Evolutionary conservation across 2,888 invertebrate species (phyloP), one percentile per base, ranked within the genome.

Genomic region (Lithophane leautieri): DNA sequence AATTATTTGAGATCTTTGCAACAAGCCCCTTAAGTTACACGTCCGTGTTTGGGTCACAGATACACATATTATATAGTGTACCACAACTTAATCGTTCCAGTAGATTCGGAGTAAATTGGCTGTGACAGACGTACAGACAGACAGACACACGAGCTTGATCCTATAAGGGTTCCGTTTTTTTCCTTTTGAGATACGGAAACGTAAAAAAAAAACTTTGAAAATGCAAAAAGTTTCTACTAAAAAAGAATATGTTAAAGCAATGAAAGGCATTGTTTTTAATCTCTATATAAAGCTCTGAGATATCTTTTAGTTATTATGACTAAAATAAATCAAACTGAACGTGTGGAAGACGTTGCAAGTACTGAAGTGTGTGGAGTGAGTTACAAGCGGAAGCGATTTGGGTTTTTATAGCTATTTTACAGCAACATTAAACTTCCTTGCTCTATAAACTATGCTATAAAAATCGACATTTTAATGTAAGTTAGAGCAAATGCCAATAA

Each of bases 241-340:
- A 61, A 47, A 54, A 54, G 9, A 34, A 56, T 70, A 70, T 65
- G 25, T 56, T n/a, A 25, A 54, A 50, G 34, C 70, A 70, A 77
- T 40, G 50, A 71, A 81, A 79, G 68, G 74, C 80, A 65, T 83
- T 76, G 72, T 76, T 81, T 73, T 83, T 86, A 79, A 83, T 83
- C 81, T 80, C 52, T 86, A 71, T 76, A 82, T 81, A 82, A 85
- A 76, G 74, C 76, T 66, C 12, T n/a, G 69, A 83, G 76, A 85
- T 85, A 86, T 85, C 86, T 89, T 88, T 87, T 86, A 88, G 89
- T 87, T 88, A 86, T 88, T 88, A 85, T 81, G 82, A 79, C 84
- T 81, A 71, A 81, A 82, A 91, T 93, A 92, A 91, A 93, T 92
- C 91, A 92, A 86, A 89, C 75, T 79, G 79, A 83, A 91, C 88